Conservation (phyloP, 2,797 vertebrate genomes). For the Leucoraja ocellata region DNA sequence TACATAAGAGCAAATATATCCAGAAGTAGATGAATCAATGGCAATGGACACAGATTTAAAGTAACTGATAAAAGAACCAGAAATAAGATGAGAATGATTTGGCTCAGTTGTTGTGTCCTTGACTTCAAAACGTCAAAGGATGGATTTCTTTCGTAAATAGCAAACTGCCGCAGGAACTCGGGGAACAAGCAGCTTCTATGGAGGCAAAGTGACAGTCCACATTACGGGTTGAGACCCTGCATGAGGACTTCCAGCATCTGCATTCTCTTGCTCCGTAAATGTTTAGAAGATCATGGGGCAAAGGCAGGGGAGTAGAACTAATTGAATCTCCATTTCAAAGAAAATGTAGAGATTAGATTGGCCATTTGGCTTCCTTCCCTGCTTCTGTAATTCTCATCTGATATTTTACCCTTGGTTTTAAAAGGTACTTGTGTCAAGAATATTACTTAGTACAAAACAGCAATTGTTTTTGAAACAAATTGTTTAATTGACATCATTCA, state of each 20-base stretch:
- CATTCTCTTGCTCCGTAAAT: neutral
- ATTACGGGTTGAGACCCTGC: too few relatives aligned
- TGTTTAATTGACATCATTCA: neutral
- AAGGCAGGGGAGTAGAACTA: neutral
- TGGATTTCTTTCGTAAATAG: too few relatives aligned
- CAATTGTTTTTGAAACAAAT: neutral
- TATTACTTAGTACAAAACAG: neutral
- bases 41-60: neutral
- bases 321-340: neutral
- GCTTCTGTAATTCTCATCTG: neutral
- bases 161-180: too few relatives aligned
- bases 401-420: neutral
- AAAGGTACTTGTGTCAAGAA: neutral
- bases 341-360: neutral
- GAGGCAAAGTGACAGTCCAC: too few relatives aligned
- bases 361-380: neutral
- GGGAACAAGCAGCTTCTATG: too few relatives aligned
- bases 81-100: neutral
- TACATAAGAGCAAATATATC: neutral
- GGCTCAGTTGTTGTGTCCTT: neutral
- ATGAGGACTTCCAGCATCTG: too few relatives aligned
- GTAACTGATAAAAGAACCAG: neutral
- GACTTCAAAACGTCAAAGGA: neutral
- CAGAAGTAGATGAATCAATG: neutral
- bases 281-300: neutral